Evolutionary conservation across 2,113 vertebrate genomes (phyloP).

Genomic region (Coracopsis vasa): DNA sequence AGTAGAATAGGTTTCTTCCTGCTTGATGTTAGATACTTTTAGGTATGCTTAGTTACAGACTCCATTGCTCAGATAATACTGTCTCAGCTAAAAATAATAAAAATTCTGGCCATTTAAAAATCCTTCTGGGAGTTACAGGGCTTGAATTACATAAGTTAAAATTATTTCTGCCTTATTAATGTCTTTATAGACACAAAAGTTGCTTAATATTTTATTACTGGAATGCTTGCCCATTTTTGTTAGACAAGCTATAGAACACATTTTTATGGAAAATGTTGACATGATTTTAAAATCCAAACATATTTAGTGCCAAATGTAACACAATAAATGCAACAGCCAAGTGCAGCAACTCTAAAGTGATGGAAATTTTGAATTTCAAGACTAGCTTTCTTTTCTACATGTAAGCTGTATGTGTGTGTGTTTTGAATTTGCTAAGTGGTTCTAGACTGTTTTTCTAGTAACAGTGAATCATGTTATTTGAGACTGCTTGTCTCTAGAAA

Average conservation of each 20-base stretch:
- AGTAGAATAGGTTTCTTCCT: background rate
- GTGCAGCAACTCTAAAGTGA: background rate
- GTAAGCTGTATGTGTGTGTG: background rate
- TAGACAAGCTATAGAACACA: background rate
- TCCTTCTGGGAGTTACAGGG: background rate
- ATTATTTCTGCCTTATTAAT: conserved; percentile 11
- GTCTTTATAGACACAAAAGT: conserved; percentile 10
- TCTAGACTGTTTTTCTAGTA: conserved; percentile 29
- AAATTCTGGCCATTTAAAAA: background rate
- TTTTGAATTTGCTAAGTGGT: background rate
- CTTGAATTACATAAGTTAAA: conserved; percentile 19
- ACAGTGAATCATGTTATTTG: background rate
- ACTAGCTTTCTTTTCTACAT: background rate
- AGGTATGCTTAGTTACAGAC: background rate
- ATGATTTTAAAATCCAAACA: conserved; percentile 34
- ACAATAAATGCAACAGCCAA: conserved; percentile 16
- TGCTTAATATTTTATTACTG: conserved; percentile 3
- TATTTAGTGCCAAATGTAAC: background rate
- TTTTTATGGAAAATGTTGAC: conserved; percentile 26
- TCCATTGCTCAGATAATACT: background rate
- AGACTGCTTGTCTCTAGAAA: background rate
- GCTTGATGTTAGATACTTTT: background rate
- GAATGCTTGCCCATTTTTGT: background rate
- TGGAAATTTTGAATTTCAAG: conserved; percentile 25
- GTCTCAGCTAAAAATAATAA: conserved; percentile 28